A percentile compares a stretch with the other conserved stretches of the same genome.
phyloP scores from a whole-genome alignment of 2,797 vertebrate genomes.

The Gallinago stenura region DNA sequence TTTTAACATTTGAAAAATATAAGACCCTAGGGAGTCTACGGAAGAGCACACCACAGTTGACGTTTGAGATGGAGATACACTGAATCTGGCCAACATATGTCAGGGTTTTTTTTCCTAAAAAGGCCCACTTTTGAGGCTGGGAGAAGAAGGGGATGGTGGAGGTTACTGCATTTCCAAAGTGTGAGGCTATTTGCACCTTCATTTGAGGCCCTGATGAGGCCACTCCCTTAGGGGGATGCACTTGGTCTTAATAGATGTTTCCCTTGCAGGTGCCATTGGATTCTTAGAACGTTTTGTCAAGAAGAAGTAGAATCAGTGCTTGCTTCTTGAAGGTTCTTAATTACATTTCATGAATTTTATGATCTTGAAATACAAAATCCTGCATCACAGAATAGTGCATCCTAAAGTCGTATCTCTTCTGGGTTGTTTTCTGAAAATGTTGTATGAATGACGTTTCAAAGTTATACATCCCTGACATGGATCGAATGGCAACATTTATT shows the following conservation, averaged over 20 bases:
- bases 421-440: neutral
- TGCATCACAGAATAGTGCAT: neutral
- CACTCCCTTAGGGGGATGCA: neutral
- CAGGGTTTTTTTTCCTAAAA: neutral
- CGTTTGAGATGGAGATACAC: neutral
- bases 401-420: neutral
- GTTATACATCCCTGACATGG: neutral
- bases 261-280: neutral
- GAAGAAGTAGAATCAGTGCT: neutral
- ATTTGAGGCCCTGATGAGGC: neutral
- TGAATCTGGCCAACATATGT: neutral
- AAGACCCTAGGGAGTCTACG: neutral
- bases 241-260: neutral
- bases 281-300: neutral
- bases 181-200: neutral
- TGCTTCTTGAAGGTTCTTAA: neutral
- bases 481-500: conserved; percentile 48
- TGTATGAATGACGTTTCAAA: neutral
- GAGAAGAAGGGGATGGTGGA: neutral
- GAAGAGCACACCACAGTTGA: neutral
- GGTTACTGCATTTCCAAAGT: neutral
- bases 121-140: neutral
- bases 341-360: neutral
- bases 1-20: neutral
- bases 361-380: neutral